phyloP scores from a whole-genome alignment of 2,113 vertebrate genomes.

The Hippocampus barbouri region DNA sequence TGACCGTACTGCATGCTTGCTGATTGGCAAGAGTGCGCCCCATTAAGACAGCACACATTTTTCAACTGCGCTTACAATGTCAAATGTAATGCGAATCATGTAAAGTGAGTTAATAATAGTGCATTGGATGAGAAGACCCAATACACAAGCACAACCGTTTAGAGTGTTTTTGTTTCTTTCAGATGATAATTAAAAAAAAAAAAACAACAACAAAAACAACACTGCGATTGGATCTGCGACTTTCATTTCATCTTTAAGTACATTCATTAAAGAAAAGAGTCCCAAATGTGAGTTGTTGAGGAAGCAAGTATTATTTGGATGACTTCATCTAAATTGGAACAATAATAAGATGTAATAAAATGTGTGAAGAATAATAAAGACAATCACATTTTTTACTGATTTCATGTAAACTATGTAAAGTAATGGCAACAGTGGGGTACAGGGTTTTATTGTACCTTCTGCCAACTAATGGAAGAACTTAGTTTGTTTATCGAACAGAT shows the following conservation, averaged over 20 bases:
- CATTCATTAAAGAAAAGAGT: conserved; percentile 42
- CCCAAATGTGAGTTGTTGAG: conserved; percentile 31
- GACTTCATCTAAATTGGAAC: neutral
- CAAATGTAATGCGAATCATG: conserved; percentile 51
- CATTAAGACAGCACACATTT: conserved; percentile 54
- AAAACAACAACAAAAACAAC: conserved; percentile 25
- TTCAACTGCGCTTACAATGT: conserved; percentile 56
- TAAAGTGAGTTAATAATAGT: conserved; percentile 26
- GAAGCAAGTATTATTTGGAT: conserved; percentile 47
- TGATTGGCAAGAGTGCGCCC: conserved; percentile 50
- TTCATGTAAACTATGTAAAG: no score
- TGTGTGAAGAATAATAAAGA: no score
- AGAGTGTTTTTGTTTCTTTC: conserved; percentile 3
- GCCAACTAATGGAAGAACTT: no score
- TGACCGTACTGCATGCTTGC: conserved; percentile 49
- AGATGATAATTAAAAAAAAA: neutral
- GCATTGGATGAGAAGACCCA: conserved; percentile 4
- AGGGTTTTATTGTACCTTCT: no score
- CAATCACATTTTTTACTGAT: no score
- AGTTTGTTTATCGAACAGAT: no score
- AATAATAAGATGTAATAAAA: no score
- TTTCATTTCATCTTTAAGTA: conserved; percentile 51
- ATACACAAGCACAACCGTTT: conserved; percentile 23
- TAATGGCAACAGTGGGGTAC: no score
- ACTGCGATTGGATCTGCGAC: conserved; percentile 25